phyloP scores from a whole-genome alignment of 2,888 invertebrate species.

The Synergus umbraculus region DNA sequence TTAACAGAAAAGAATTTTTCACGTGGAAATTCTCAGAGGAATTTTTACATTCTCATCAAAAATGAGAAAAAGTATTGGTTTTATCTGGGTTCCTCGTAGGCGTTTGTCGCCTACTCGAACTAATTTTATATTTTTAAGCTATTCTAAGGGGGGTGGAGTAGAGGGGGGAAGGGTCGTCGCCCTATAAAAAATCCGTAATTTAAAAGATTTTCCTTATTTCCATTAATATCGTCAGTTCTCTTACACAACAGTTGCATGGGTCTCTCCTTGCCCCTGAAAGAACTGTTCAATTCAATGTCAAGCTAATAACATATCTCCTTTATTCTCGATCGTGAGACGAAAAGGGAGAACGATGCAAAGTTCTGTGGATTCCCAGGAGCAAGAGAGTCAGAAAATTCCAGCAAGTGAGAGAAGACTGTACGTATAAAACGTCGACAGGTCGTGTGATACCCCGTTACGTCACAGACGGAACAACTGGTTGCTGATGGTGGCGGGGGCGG shows the following conservation, averaged over 20 bases:
- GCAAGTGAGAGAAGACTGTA: slow-evolving; percentile 45
- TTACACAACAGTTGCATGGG: background rate
- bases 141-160: too few relatives aligned
- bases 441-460: slow-evolving; percentile 59
- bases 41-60: too few relatives aligned
- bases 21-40: too few relatives aligned
- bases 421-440: slow-evolving; percentile 53
- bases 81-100: too few relatives aligned
- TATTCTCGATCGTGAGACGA: slow-evolving; percentile 26
- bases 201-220: too few relatives aligned
- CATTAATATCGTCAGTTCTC: background rate
- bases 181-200: too few relatives aligned
- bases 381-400: slow-evolving; percentile 42
- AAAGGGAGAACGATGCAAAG: slow-evolving; percentile 30
- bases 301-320: slow-evolving; percentile 27
- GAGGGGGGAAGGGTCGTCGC: too few relatives aligned
- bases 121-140: too few relatives aligned
- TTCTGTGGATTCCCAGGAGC: background rate
- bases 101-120: too few relatives aligned
- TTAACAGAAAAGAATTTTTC: too few relatives aligned
- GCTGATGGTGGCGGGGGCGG: slow-evolving; percentile 64
- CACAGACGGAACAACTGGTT: slow-evolving; percentile 78
- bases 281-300: background rate
- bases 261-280: background rate
- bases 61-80: too few relatives aligned